Base-by-base conservation (phyloP, 2,113 vertebrate genomes). In the Channa argus region DNA sequence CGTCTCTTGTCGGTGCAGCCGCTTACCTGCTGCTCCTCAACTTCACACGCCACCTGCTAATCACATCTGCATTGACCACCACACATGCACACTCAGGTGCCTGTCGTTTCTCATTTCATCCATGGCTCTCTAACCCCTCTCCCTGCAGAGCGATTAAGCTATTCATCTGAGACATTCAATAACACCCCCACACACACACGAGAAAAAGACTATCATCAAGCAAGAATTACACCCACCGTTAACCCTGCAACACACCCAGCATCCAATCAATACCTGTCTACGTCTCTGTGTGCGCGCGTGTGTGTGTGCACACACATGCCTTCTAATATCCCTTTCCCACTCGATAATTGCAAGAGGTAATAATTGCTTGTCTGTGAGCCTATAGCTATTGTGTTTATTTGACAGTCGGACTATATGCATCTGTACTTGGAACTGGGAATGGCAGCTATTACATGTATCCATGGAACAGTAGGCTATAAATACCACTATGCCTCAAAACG, bases 141-240 rank as follows among this genome's bases (percentile, higher is more conserved):
- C 85, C 81, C 88, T 75, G 82, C 75, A 82, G 78, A 86, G 86
- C 78, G 71, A 90, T 90, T 86, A 89, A 89, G 74, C 85, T 85
- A 86, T 89, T 88, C 89, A 89, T 84, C 83, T 89, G 86, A 91
- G 82, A 88, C 88, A 82, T 89, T 92, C 89, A 91, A 88, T 89
- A 89, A 87, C 84, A 79, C 43, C 13, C 61, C 24, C 46, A 54
- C 54, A 63, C 51, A 71, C 59, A 65, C 50, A 52, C 60, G 74
- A 58, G 34, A 70, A 79, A 44, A 86, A 63, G 80, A 62, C 83
- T 85, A 90, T 89, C 87, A 89, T 92, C 85, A 91, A 88, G 79
- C 86, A 86, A 85, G 80, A 92, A 92, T 93, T 90, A 92, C 87
- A 91, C 89, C 83, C 88, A 79, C 85, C 52, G 82, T 90, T 93